These are phyloP conservation scores for Saturnia japonica DNA, from an alignment of 2,888 invertebrate species.

Conservation along the genomic window DNA sequence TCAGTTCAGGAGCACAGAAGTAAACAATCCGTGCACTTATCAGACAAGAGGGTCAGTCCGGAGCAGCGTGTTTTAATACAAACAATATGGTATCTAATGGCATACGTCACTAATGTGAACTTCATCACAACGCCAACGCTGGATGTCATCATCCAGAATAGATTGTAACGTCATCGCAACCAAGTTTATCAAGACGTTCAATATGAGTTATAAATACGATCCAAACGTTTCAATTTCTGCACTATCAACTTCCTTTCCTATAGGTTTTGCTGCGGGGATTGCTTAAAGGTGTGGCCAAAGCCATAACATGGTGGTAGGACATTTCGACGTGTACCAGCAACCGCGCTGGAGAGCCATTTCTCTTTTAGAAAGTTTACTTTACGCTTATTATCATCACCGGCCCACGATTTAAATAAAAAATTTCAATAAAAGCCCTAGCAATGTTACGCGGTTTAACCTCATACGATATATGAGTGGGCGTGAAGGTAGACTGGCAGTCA, in stretches of 20 bases:
- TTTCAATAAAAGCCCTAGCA: too few species aligned
- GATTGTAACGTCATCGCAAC: not conserved
- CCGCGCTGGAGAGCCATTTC: too few species aligned
- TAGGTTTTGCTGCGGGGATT: too few species aligned
- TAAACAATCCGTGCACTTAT: not conserved
- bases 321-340: too few species aligned
- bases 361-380: too few species aligned
- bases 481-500: not conserved
- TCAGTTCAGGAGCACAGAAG: not conserved
- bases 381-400: too few species aligned
- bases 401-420: too few species aligned
- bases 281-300: too few species aligned
- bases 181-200: not conserved
- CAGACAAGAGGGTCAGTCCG: not conserved
- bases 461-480: not conserved
- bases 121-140: not conserved
- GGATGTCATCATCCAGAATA: not conserved
- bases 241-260: not conserved
- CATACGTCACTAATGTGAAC: not conserved
- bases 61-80: not conserved
- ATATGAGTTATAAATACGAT: not conserved
- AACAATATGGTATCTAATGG: not conserved
- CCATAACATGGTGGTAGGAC: too few species aligned
- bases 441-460: too few species aligned
- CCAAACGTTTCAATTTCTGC: not conserved